Evolutionary conservation across 1,140 invertebrate genomes (phyloP).

Genomic region (Conus ventricosus): DNA sequence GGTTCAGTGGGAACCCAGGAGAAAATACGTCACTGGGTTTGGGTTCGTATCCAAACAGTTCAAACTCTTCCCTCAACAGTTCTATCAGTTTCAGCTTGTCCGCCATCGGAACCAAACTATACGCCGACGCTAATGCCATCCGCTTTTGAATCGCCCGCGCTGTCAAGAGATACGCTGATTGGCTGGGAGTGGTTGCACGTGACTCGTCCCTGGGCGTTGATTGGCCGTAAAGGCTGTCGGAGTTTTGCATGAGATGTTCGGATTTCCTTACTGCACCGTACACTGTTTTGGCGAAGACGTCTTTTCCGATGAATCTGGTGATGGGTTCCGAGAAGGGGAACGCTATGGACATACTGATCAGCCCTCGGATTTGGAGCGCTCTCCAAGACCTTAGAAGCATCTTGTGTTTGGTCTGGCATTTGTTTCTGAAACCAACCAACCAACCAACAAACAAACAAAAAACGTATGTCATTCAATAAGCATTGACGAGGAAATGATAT

Average conservation of each 20-base stretch:
- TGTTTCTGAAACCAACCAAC: background rate
- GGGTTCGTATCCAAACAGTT: slow-evolving; percentile 25
- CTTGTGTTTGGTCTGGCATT: background rate
- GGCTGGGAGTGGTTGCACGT: background rate
- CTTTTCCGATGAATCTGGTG: background rate
- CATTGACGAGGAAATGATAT: no score
- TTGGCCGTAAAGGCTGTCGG: background rate
- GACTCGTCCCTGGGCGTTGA: background rate
- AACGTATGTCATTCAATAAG: background rate
- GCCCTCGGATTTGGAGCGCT: background rate
- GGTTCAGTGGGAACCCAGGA: background rate
- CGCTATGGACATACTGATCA: background rate
- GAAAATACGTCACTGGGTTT: slow-evolving; percentile 3
- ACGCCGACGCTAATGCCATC: slow-evolving; percentile 10
- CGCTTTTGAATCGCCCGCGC: background rate
- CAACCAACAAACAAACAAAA: background rate
- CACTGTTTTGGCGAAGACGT: background rate
- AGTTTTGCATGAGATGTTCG: background rate
- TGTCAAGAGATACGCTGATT: background rate
- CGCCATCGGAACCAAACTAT: slow-evolving; percentile 8
- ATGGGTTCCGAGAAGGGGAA: slow-evolving; percentile 7
- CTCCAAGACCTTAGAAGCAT: background rate
- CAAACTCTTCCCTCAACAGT: slow-evolving; percentile 9
- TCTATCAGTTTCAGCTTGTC: background rate
- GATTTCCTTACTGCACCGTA: background rate